Evolutionary conservation across 1,140 invertebrate genomes (phyloP), one percentile per base, ranked within the genome.

Genomic region (Procambarus clarkii): DNA sequence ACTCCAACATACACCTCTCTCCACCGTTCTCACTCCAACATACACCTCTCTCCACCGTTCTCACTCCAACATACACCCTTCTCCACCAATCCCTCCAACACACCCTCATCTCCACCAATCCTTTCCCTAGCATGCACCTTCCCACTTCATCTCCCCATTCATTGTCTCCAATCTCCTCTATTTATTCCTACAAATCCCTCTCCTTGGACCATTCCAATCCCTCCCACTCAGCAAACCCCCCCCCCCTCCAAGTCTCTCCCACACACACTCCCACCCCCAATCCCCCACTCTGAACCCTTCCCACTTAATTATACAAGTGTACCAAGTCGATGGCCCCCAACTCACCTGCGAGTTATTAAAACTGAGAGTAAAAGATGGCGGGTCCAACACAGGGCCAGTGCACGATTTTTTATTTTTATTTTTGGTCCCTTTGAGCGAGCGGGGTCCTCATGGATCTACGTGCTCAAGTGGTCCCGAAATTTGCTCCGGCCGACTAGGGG

Each of bases 381-480:
- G 24, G 69, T 74, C 69, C 24, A 34, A 11, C 69, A 18, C 5
- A 5, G 34, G 34, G 7, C 4, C n/a, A 74, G n/a, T 34, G 69
- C n/a, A 74, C 69, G 11, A 4, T 74, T 74, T 34, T 71, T 74
- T 1, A 34, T 34, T 21, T 11, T 34, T 34, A 34, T 34, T 34
- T 34, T 34, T 34, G 34, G 34, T 15, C 60, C 18, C 60, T 21
- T 54, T 54, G 64, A 69, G 64, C 15, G 2, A 34, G 15, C 69
- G 3, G 5, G 7, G 8, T n/a, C 69, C 69, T 34, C 69, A 2
- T 4, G 5, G n/a, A 18, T 69, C 15, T 69, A 69, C 64, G 64
- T 69, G 64, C 64, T 69, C 64, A 69, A 69, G 69, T 74, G 69
- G 69, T 74, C 69, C 69, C 69, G 8, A 34, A 34, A 74, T 74